phyloP scores from a whole-genome alignment of 2,797 vertebrate species.

The Mionectes olivaceus region DNA sequence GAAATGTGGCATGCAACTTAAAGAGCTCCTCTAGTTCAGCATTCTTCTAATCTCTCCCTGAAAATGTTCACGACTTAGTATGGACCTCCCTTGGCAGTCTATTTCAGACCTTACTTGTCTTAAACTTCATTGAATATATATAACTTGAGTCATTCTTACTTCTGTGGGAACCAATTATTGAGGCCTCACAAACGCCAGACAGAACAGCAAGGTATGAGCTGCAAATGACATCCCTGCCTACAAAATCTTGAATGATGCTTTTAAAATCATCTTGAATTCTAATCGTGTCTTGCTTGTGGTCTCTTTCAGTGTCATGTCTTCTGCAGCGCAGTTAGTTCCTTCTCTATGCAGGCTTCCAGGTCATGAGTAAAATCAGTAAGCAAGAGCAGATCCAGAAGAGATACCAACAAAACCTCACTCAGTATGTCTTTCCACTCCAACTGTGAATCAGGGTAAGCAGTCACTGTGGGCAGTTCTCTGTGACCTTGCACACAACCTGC shows the following conservation, averaged over 20 bases:
- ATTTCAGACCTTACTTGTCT: not conserved
- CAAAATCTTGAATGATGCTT: not conserved
- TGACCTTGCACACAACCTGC: not conserved
- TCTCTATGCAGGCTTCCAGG: not conserved
- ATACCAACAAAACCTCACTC: not conserved
- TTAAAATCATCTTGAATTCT: not conserved
- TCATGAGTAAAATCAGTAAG: not conserved
- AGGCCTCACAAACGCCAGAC: not conserved
- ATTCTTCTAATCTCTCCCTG: not conserved
- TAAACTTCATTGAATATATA: not conserved
- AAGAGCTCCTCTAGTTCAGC: not conserved
- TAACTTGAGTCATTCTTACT: not conserved
- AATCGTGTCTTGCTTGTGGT: not conserved
- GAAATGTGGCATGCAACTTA: not conserved
- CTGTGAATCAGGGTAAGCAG: not conserved
- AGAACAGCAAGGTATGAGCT: not conserved
- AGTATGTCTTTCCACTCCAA: not conserved
- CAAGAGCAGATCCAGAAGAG: not conserved
- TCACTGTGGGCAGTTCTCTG: not conserved
- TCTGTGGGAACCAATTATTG: not conserved
- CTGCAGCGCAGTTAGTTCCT: not conserved
- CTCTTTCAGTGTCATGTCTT: not conserved
- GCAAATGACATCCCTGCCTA: not conserved
- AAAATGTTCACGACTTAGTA: not conserved
- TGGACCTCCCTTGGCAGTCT: not conserved